Percentiles rank a stretch among this genome's conserved stretches.
These are phyloP conservation scores for Brachypodius melanocephalos DNA, from an alignment of 2,113 vertebrate species.

Conservation along the genomic window DNA sequence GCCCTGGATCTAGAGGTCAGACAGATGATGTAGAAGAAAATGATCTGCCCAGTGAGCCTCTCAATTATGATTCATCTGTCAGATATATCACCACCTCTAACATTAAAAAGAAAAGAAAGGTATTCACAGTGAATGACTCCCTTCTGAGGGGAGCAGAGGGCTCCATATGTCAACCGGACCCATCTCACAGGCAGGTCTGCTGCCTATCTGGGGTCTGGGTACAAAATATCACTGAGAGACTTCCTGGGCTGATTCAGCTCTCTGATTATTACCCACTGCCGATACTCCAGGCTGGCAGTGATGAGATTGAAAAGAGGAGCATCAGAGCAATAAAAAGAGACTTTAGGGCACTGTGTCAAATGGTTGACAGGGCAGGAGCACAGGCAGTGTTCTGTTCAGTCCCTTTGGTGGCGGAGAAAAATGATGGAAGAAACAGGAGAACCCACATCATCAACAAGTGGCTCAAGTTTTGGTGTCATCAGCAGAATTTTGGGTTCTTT, in stretches of 20 bases:
- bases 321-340: not conserved
- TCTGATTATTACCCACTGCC: not conserved
- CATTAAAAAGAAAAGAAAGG: not conserved
- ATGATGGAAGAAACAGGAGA: not conserved
- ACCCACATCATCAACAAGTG: not conserved
- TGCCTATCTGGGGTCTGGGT: not conserved
- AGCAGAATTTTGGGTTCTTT: not conserved
- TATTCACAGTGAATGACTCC: not conserved
- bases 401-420: not conserved
- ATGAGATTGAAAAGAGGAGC: not conserved
- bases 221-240: fast-evolving
- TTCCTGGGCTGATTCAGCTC: too few species aligned
- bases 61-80: not conserved
- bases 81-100: fast-evolving
- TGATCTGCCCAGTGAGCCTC: not conserved
- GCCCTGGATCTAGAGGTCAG: not conserved
- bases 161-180: fast-evolving
- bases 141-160: not conserved
- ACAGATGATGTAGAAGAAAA: not conserved
- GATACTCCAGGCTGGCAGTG: not conserved
- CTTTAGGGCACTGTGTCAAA: not conserved
- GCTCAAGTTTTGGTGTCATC: not conserved
- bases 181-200: not conserved
- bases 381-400: not conserved
- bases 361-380: not conserved